These are phyloP conservation scores for Prionace glauca DNA, from an alignment of 2,797 vertebrate genomes.

Conservation along the genomic window DNA sequence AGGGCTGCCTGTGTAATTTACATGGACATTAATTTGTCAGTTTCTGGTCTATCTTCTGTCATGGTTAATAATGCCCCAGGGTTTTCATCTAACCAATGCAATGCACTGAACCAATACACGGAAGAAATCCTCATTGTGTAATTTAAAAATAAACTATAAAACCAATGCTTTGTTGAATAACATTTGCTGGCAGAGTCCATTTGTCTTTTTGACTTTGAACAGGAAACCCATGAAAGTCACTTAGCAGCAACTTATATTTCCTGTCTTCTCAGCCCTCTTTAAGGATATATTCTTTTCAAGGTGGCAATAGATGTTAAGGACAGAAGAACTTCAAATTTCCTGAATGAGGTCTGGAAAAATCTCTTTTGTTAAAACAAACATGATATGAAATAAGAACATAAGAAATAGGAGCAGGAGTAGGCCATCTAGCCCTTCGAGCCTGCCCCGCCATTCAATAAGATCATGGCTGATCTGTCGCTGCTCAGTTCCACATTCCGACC, in stretches of 20 bases:
- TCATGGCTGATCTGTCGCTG: no score
- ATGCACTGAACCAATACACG: neutral
- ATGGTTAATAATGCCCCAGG: constrained; percentile 31
- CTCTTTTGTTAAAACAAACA: neutral
- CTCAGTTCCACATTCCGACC: no score
- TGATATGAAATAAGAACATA: no score
- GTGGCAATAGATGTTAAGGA: neutral
- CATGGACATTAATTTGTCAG: constrained; percentile 14
- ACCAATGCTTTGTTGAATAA: constrained; percentile 12
- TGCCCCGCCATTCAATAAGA: no score
- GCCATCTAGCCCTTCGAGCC: no score
- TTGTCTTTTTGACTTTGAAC: constrained; percentile 3
- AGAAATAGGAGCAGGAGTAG: no score
- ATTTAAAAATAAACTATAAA: constrained; percentile 21
- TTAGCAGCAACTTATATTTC: neutral
- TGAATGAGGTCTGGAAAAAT: neutral
- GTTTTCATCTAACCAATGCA: constrained; percentile 23
- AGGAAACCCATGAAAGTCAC: neutral
- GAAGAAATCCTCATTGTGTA: neutral
- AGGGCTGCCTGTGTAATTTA: constrained; percentile 29
- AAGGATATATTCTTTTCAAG: constrained; percentile 1
- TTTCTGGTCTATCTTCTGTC: constrained; percentile 35
- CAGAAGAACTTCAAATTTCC: neutral
- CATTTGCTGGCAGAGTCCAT: neutral
- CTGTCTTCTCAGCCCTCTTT: neutral